Base-by-base conservation (phyloP, 92 coral and sea anemone species). In the Chrysogorgia sp. region DNA sequence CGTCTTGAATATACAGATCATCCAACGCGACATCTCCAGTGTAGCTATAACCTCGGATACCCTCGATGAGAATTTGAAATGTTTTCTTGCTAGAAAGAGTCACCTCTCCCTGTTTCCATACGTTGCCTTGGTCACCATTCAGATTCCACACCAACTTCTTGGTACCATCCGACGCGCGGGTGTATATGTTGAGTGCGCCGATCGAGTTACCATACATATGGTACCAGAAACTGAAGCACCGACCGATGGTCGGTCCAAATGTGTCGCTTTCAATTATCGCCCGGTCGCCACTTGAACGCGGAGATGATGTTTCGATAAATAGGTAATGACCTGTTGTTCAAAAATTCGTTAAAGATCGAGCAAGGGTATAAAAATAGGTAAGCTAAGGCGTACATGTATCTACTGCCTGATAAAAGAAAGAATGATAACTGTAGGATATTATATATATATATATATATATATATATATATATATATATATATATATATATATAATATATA, bases 141-240 rank as follows among this genome's bases (percentile, higher is more conserved):
- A 66, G 65, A 26, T 19, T 58, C 74, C 63, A 63, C 30, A 64
- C 50, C 15, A 34, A 34, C 63, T 32, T 62, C 28, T 43, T 77
- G 13, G 56, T 33, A 34, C 74, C 63, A 20, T 29, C n/a, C 6
- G 74, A 13, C 14, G 69, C 37, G 17, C 30, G 53, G 60, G 53
- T 86, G 76, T 91, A 94, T 40, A 94, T 81, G 67, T 92, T 91
- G 10, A 94, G 89, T 20, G 79, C 70, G 20, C 91, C 90, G 76
- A 94, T 90, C 34, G 97, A 82, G 7, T 85, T 56, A 2, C 98
- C 98, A 67, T 89, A 94, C 98, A 94, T 94, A 83, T 94, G 98
- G 66, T 84, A 88, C 98, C 98, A 94, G 92, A 96, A 94, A 0
- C 94, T 89, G 88, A 94, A 71, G n/a, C 98, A 94, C 63, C 69